A percentile compares a stretch with the other conserved stretches of the same genome.
phyloP scores from a whole-genome alignment of 2,888 invertebrate species.

The Epinotia demarniana region DNA sequence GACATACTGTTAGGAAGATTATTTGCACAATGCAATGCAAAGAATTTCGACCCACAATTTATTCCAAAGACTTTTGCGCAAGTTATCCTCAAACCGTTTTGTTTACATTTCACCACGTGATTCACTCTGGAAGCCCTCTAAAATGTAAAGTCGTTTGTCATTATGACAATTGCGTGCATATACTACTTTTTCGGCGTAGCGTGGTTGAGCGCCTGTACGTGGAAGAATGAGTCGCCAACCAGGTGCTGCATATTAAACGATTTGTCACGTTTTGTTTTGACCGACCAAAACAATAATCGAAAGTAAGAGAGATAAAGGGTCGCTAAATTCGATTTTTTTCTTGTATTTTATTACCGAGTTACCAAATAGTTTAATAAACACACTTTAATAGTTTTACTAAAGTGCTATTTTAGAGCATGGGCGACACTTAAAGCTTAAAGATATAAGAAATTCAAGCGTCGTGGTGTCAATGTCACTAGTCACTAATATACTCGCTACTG shows the following conservation, averaged over 20 bases:
- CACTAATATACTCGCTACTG: too few relatives aligned
- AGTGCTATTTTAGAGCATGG: too few relatives aligned
- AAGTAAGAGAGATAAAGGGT: not conserved
- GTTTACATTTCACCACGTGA: slow-evolving; percentile 20
- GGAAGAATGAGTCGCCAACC: slow-evolving; percentile 12
- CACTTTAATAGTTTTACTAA: too few relatives aligned
- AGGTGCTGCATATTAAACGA: slow-evolving; percentile 1
- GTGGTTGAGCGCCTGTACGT: not conserved
- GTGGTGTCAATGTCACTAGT: too few relatives aligned
- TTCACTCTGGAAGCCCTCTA: not conserved
- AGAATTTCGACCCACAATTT: not conserved
- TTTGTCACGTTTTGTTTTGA: slow-evolving; percentile 1
- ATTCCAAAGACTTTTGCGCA: slow-evolving; percentile 3
- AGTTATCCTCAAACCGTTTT: slow-evolving; percentile 9
- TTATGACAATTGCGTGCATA: not conserved
- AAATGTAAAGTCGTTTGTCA: not conserved
- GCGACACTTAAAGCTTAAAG: too few relatives aligned
- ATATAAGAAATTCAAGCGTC: too few relatives aligned
- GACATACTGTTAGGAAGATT: not conserved
- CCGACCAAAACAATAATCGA: not conserved
- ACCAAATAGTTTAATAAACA: too few relatives aligned
- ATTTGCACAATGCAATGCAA: not conserved
- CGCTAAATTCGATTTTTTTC: not conserved
- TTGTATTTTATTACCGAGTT: not conserved
- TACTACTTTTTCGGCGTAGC: not conserved